Percentiles rank a stretch among this genome's conserved stretches.
Evolutionary conservation across 1,140 invertebrate species (phyloP).

Genomic region (Drosophila nannoptera): DNA sequence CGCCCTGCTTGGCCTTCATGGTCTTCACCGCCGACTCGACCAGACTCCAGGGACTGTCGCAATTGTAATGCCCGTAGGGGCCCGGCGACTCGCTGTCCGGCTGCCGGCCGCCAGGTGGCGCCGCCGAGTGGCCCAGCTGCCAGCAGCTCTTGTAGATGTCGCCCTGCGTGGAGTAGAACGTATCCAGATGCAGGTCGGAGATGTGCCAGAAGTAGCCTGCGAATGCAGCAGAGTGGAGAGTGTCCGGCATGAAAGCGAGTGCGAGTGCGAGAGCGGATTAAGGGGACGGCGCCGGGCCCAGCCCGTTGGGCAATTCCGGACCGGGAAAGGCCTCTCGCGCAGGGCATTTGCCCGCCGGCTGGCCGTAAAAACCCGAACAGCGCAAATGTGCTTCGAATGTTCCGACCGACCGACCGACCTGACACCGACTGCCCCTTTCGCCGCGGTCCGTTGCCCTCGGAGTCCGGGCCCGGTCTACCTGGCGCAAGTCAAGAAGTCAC

Average conservation of each 20-base stretch:
- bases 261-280: constrained; percentile 12
- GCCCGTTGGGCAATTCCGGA: constrained; percentile 45
- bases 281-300: constrained; percentile 6
- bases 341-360: constrained; percentile 52
- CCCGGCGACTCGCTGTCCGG: constrained; percentile 80
- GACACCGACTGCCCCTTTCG: background rate
- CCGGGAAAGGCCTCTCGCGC: constrained; percentile 49
- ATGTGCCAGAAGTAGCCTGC: constrained; percentile 95
- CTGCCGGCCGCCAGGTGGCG: constrained; percentile 21
- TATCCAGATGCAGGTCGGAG: constrained; percentile 93
- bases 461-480: constrained; percentile 13
- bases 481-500: constrained; percentile 45
- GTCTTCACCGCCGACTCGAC: constrained; percentile 90
- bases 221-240: constrained; percentile 79
- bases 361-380: constrained; percentile 30
- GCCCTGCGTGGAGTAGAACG: constrained; percentile 86
- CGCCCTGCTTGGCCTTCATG: constrained; percentile 88
- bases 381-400: constrained; percentile 1
- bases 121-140: constrained; percentile 63
- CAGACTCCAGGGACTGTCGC: constrained; percentile 91
- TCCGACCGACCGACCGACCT: constrained; percentile 16
- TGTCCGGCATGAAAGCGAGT: constrained; percentile 23
- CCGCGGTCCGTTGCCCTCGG: too few relatives aligned
- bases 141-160: constrained; percentile 82
- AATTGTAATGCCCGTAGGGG: constrained; percentile 89